Base-by-base conservation (phyloP, 2,888 invertebrate species). In the Sepioteuthis lessoniana region DNA sequence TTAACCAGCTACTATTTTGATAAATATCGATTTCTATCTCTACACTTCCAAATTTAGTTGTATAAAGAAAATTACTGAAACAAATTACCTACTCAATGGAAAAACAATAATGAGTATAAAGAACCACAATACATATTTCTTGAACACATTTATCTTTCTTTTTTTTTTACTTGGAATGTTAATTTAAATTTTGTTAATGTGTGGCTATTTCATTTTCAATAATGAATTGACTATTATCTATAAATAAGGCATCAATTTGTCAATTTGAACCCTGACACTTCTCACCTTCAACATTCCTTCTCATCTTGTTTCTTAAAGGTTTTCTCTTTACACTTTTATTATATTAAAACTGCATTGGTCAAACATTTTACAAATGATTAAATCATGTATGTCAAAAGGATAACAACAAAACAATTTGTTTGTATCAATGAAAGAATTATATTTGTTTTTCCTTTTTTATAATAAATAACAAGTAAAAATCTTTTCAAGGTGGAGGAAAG, bases 221-320 rank as follows among this genome's bases (percentile, higher is more conserved):
- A 55, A 55, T 55, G 25, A 55, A 55, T 55, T 55, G 55, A 55
- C 55, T 55, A 55, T 55, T 5, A 55, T n/a, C 76, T 76, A 76
- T 76, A 76, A 76, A 76, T 76, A 76, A 76, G 76, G 76, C 76
- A 76, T 76, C 76, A 76, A 76, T 76, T n/a, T 35, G 76, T 76
- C 76, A 76, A 35, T 76, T 76, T 76, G 76, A 76, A 76, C n/a
- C 76, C 76, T n/a, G n/a, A 76, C 76, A 76, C 16, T 76, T 13
- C 76, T 76, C 76, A 76, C 76, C 76, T 76, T 76, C n/a, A 19
- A 76, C 25, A 10, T 55, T 28, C 55, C 25, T 55, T 55, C 47
- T 47, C 47, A 47, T 47, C 47, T 47, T 47, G 47, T 47, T 47
- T 47, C 55, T 55, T 55, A 55, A 55, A 21, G 7, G 21, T 55